These are phyloP conservation scores for Dicroscelio sp. DNA, from an alignment of 2,888 invertebrate species.

Conservation along the genomic window DNA sequence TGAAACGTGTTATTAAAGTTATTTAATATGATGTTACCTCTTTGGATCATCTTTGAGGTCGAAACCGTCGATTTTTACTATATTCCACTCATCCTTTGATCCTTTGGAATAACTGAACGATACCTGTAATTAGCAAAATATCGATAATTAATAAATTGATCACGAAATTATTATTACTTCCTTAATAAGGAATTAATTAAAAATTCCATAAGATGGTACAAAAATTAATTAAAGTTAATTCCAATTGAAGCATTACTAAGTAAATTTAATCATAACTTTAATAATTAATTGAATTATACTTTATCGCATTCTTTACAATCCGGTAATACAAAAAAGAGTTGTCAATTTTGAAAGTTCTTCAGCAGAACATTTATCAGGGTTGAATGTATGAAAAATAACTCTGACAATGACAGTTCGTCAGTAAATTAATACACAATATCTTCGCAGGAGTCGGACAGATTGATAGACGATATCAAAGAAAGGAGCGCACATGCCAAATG, in stretches of 20 bases:
- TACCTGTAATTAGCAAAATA: slow-evolving; percentile 93
- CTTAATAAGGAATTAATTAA: too few relatives aligned
- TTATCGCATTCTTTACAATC: too few relatives aligned
- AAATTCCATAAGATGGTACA: too few relatives aligned
- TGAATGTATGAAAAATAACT: slow-evolving; percentile 54
- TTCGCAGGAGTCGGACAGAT: slow-evolving; percentile 74
- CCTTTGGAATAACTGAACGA: slow-evolving; percentile 96
- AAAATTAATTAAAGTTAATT: too few relatives aligned
- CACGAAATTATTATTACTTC: too few relatives aligned
- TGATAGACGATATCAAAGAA: slow-evolving; percentile 78
- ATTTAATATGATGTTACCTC: slow-evolving; percentile 92
- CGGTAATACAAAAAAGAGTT: too few relatives aligned
- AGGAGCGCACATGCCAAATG: slow-evolving; percentile 67
- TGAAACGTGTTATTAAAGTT: slow-evolving; percentile 55
- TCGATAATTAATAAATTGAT: too few relatives aligned
- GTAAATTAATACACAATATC: slow-evolving; percentile 62
- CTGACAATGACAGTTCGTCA: slow-evolving; percentile 50
- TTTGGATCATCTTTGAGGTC: slow-evolving; percentile 96
- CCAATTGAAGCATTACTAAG: too few relatives aligned
- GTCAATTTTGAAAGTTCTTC: not conserved
- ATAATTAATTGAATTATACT: too few relatives aligned
- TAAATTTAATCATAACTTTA: too few relatives aligned
- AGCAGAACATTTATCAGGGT: slow-evolving; percentile 58
- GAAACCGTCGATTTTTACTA: slow-evolving; percentile 96
- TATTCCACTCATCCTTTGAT: slow-evolving; percentile 96